A percentile compares a stretch with the other conserved stretches of the same genome.
These are phyloP conservation scores for Drosophila robusta DNA, from an alignment of 2,888 invertebrate species.

Conservation along the genomic window DNA sequence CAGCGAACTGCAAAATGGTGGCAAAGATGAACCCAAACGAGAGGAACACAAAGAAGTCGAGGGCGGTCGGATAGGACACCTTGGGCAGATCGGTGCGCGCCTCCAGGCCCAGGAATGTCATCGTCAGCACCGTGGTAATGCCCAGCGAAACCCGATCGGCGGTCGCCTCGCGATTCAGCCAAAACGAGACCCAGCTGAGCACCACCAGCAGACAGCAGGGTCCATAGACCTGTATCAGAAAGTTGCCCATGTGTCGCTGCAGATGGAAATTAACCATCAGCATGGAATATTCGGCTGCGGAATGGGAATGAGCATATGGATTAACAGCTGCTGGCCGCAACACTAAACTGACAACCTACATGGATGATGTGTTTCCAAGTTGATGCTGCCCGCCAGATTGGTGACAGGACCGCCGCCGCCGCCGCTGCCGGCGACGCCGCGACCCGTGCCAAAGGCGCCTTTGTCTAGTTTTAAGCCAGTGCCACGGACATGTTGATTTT, in stretches of 20 bases:
- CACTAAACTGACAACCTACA: constrained; percentile 61
- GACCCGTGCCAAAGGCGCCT: constrained; percentile 68
- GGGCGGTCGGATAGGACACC: constrained; percentile 94
- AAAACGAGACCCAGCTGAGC: constrained; percentile 95
- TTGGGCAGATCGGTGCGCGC: constrained; percentile 93
- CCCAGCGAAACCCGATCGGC: constrained; percentile 93
- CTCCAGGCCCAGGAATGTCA: constrained; percentile 93
- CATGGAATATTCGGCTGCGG: constrained; percentile 89
- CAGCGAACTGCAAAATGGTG: constrained; percentile 92
- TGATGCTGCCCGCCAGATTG: constrained; percentile 61
- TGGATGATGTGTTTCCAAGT: constrained; percentile 75
- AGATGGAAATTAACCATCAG: constrained; percentile 91
- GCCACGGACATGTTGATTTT: constrained; percentile 81
- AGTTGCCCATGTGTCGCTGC: constrained; percentile 93
- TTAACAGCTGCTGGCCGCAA: not conserved
- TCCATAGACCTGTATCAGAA: constrained; percentile 93
- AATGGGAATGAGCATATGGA: constrained; percentile 1
- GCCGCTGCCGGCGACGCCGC: constrained; percentile 44
- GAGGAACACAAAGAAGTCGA: constrained; percentile 93
- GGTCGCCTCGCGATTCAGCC: constrained; percentile 93
- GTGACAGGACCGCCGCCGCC: constrained; percentile 51
- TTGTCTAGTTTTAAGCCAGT: constrained; percentile 81
- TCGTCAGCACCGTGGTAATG: constrained; percentile 93
- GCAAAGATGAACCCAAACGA: constrained; percentile 93
- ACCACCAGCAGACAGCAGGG: constrained; percentile 93